phyloP scores from a whole-genome alignment of 2,888 invertebrate genomes.

The Eupeodes luniger region DNA sequence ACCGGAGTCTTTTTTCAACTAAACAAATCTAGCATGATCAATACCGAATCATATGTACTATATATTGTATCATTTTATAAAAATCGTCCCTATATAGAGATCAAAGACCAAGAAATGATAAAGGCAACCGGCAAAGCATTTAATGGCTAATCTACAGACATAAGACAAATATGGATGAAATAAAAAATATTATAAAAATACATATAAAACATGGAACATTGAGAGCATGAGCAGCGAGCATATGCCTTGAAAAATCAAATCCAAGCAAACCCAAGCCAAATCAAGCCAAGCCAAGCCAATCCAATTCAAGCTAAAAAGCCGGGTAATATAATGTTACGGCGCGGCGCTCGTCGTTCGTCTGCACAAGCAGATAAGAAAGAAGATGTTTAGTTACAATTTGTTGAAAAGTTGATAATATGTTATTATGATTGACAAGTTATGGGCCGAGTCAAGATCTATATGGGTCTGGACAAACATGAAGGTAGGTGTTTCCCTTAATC shows the following conservation, averaged over 20 bases:
- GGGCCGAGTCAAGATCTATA: not conserved
- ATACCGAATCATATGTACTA: slow-evolving; percentile 52
- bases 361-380: slow-evolving; percentile 50
- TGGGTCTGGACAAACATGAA: slow-evolving; percentile 10
- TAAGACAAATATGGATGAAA: slow-evolving; percentile 43
- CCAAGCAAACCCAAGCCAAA: not conserved
- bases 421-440: slow-evolving; percentile 51
- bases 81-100: slow-evolving; percentile 43
- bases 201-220: slow-evolving; percentile 1
- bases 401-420: slow-evolving; percentile 5
- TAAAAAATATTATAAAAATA: slow-evolving; percentile 2
- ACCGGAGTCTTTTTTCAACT: slow-evolving; percentile 16
- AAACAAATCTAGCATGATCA: slow-evolving; percentile 47
- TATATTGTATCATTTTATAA: slow-evolving; percentile 42
- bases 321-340: slow-evolving; percentile 6
- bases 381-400: slow-evolving; percentile 15
- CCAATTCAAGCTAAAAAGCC: not conserved
- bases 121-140: slow-evolving; percentile 45
- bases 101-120: slow-evolving; percentile 61
- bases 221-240: not conserved
- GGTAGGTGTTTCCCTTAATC: not conserved
- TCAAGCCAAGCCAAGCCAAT: not conserved
- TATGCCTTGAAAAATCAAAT: not conserved
- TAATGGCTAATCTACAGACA: slow-evolving; percentile 56
- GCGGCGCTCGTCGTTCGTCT: slow-evolving; percentile 16